phyloP scores from a whole-genome alignment of 2,113 vertebrate species.

The Hymenochirus boettgeri region DNA sequence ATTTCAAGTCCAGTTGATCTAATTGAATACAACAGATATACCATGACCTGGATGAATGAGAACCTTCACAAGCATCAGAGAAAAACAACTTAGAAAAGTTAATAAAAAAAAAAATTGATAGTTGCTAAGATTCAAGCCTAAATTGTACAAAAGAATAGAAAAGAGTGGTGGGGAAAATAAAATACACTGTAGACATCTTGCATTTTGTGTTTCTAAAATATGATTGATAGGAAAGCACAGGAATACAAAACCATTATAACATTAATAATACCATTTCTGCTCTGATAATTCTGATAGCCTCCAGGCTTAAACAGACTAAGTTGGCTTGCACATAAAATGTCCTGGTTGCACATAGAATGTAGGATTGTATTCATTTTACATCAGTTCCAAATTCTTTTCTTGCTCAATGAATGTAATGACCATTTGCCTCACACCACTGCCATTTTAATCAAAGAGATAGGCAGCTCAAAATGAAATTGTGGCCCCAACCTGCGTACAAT shows the following conservation, averaged over 20 bases:
- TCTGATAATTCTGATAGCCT: constrained; percentile 35
- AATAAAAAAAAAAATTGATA: no score
- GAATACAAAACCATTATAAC: constrained; percentile 41
- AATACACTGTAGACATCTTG: not conserved
- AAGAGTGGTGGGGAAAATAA: no score
- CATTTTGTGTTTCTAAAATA: constrained; percentile 15
- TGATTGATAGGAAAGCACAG: constrained; percentile 33
- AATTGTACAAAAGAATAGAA: no score
- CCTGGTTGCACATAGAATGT: constrained; percentile 8
- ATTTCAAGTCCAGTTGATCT: no score
- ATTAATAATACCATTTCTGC: constrained; percentile 42
- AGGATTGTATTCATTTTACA: constrained; percentile 23
- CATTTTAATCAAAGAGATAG: constrained; percentile 22
- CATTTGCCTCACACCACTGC: no score
- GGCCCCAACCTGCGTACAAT: no score
- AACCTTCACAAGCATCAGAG: no score
- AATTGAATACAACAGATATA: no score
- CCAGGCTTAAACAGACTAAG: constrained; percentile 28
- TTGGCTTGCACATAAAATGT: constrained; percentile 15
- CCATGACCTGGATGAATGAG: no score
- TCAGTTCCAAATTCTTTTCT: not conserved
- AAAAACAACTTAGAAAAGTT: no score
- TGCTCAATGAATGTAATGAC: constrained; percentile 16
- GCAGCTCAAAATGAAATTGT: constrained; percentile 1
- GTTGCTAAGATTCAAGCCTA: no score